Conservation (phyloP, 2,888 invertebrate genomes). For the Orchestes rusci region DNA sequence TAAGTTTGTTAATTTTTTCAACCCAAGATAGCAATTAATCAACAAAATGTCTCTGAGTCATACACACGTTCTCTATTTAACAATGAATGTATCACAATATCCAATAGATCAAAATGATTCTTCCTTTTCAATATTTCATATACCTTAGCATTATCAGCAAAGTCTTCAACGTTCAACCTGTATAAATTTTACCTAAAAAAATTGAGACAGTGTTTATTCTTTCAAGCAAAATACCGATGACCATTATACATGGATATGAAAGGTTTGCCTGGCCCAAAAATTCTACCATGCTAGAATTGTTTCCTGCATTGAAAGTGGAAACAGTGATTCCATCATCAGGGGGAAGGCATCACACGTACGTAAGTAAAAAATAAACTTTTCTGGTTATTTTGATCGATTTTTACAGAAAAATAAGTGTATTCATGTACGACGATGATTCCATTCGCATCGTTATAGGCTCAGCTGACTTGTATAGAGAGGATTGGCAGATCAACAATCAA, state of each 20-base stretch:
- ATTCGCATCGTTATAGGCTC: slow-evolving; percentile 83
- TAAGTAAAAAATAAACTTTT: slow-evolving; percentile 60
- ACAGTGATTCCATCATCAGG: no score
- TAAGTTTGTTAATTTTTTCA: no score
- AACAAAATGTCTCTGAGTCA: no score
- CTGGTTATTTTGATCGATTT: slow-evolving; percentile 6
- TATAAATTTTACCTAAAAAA: no score
- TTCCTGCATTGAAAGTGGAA: slow-evolving; percentile 39
- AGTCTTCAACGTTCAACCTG: no score
- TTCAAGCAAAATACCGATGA: slow-evolving; percentile 59
- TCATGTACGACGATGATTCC: slow-evolving; percentile 74
- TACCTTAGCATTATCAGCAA: no score
- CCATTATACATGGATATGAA: slow-evolving; percentile 72
- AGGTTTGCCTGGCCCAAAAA: slow-evolving; percentile 36
- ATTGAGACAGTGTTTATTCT: no score
- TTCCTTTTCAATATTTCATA: no score
- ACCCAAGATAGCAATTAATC: no score
- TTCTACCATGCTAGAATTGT: slow-evolving; percentile 46
- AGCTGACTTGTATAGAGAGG: slow-evolving; percentile 82
- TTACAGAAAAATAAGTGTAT: slow-evolving; percentile 76
- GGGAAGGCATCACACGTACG: slow-evolving; percentile 43
- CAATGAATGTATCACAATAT: no score
- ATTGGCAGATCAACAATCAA: slow-evolving; percentile 92
- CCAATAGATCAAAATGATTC: no score
- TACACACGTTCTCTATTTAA: no score